Base-by-base conservation (phyloP, 2,797 vertebrate species). In the Scleropages formosus region DNA sequence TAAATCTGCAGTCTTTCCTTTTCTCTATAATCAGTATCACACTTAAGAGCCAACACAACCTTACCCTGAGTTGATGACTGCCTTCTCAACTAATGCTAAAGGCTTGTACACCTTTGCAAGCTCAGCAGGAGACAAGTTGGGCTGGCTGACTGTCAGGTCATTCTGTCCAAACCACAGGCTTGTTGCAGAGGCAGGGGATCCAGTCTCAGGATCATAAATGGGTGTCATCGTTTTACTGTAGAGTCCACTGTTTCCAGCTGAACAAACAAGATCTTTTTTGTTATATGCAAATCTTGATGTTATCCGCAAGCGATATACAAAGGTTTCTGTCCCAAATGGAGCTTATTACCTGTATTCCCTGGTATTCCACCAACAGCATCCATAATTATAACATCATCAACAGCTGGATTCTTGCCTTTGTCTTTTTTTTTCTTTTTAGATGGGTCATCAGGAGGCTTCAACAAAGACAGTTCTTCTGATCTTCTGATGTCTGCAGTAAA, bases 171-270 rank as follows among this genome's bases (percentile, higher is more conserved):
- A 98, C 96, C 96, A 98, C 0, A 95, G 87, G 53, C 94, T 89
- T 0, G 96, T 97, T 78, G 96, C 92, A 1, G 94, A 92, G 1
- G 89, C 88, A 0, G 94, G 96, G 2, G 93, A 94, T 59, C 98
- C 96, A 0, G 90, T 98, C 80, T 93, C 70, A 0, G 96, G 95
- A 86, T 98, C 95, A 4, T 97, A 99, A 46, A 82, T 87, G 1
- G 96, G 95, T 6, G 92, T 96, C 96, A 97, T 96, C 47, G 96
- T 98, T 88, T 95, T 98, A 82, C 96, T 98, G 77, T 96, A 97
- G 73, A 95, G 90, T 31, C 93, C 91, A 22, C 94, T 83, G 66
- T 90, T 94, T 80, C 84, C 92, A 94, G 87, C 27, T 88, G 82
- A 56, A 46, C 15, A 73, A 7, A 12, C 9, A 8, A 10, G 24